Evolutionary conservation across 2,888 invertebrate genomes (phyloP), one percentile per base, ranked within the genome.

Genomic region (Drepana falcataria): DNA sequence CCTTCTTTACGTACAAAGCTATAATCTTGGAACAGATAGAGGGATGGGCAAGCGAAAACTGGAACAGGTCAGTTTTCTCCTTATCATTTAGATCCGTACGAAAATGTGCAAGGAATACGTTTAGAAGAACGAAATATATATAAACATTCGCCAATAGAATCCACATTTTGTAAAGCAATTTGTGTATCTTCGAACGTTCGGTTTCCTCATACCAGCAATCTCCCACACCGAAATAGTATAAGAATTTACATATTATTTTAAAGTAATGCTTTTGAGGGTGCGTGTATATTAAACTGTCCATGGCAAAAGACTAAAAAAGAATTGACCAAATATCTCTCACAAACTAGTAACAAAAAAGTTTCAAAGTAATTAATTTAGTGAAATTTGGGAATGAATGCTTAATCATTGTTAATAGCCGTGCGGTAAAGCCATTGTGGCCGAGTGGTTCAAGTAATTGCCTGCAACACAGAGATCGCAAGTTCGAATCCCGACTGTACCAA

Each of bases 151-250:
- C 57, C 1, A 77, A n/a, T 0, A 63, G 5, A 5, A 60, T 61
- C 78, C 81, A 85, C 0, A 69, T 7, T 1, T 48, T 57, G 49
- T 82, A 82, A 0, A 76, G 2, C 2, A 56, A 53, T 48, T 64
- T 68, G 2, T 63, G 53, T 2, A 53, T 56, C 35, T 48, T 58
- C 0, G 69, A 61, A 2, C 59, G 54, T n/a, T 60, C 55, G 0
- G 47, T 53, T 34, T 64, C 57, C 56, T 79, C 79, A 53, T 79
- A 81, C 83, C 83, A 83, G 51, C 69, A 73, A 5, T 77, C 67
- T 0, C 81, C 80, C 35, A 77, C 56, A 0, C 83, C 84, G 2
- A 77, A 57, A 34, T 66, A 75, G 60, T 69, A 81, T 2, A 83
- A 61, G 2, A 63, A 34, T 48, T 57, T 61, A 58, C 79, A 81